phyloP scores from a whole-genome alignment of 2,888 invertebrate species.

The Torymus aiolomorphi region DNA sequence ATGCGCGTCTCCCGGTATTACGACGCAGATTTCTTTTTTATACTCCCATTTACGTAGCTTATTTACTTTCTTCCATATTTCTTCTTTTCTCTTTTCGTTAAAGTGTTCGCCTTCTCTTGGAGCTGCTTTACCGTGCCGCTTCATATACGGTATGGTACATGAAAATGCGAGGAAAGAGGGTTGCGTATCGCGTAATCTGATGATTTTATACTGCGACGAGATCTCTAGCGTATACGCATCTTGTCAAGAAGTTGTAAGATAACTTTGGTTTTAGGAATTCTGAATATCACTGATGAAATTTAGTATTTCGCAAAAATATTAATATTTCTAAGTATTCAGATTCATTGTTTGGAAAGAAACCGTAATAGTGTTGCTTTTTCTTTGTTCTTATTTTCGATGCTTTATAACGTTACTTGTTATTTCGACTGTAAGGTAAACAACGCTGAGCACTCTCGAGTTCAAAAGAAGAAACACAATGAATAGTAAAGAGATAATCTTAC shows the following conservation, averaged over 20 bases:
- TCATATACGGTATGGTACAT: conserved; percentile 8
- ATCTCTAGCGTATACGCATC: neutral
- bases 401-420: too few relatives aligned
- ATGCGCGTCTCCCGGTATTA: conserved; percentile 8
- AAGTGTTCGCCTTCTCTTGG: neutral
- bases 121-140: neutral
- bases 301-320: too few relatives aligned
- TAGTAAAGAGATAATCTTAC: too few relatives aligned
- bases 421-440: too few relatives aligned
- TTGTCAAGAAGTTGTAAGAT: neutral
- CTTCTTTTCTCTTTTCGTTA: neutral
- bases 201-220: conserved; percentile 17
- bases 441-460: too few relatives aligned
- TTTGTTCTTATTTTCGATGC: too few relatives aligned
- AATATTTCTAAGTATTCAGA: too few relatives aligned
- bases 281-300: too few relatives aligned
- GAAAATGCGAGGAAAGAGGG: neutral
- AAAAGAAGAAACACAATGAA: too few relatives aligned
- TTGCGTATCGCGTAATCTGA: neutral
- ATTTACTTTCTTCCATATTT: neutral
- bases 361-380: too few relatives aligned
- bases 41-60: conserved; percentile 7
- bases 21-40: conserved; percentile 39
- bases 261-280: too few relatives aligned
- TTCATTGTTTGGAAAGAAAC: too few relatives aligned